Evolutionary conservation across 92 coral and sea anemone genomes (phyloP).

Genomic region (Ricordea florida): DNA sequence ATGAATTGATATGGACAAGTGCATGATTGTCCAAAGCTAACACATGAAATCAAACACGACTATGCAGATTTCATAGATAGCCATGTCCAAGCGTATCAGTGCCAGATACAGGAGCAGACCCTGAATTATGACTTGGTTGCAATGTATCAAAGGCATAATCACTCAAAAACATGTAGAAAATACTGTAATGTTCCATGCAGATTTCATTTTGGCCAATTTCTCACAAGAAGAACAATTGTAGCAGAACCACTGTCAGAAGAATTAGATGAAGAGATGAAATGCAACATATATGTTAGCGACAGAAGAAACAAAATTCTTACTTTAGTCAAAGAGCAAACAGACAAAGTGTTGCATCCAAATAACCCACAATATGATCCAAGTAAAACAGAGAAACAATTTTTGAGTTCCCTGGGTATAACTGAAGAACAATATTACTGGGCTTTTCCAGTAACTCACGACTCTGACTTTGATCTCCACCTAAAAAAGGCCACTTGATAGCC

Average conservation of each 20-base stretch:
- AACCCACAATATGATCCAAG: slow-evolving; percentile 45
- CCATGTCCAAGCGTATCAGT: slow-evolving; percentile 31
- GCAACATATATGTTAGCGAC: neutral
- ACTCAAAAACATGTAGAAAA: slow-evolving; percentile 66
- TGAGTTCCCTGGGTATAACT: slow-evolving; percentile 25
- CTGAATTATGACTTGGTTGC: slow-evolving; percentile 45
- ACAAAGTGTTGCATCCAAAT: slow-evolving; percentile 20
- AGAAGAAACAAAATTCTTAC: slow-evolving; percentile 45
- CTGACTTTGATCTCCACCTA: slow-evolving; percentile 52
- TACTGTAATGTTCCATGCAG: slow-evolving; percentile 47
- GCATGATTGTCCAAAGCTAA: slow-evolving; percentile 38
- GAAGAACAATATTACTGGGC: slow-evolving; percentile 57
- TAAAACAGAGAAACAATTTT: slow-evolving; percentile 22
- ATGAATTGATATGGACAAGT: slow-evolving; percentile 37
- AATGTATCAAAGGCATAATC: slow-evolving; percentile 61
- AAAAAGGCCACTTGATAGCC: slow-evolving; percentile 37
- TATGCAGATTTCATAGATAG: slow-evolving; percentile 29
- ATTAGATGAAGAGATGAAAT: slow-evolving; percentile 44
- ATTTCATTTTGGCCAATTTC: slow-evolving; percentile 64
- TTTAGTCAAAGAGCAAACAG: slow-evolving; percentile 44
- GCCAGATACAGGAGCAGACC: slow-evolving; percentile 48
- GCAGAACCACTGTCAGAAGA: slow-evolving; percentile 57
- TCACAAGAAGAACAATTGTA: slow-evolving; percentile 60
- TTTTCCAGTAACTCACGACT: slow-evolving; percentile 47
- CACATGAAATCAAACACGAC: slow-evolving; percentile 19